phyloP scores from a whole-genome alignment of 2,888 invertebrate species.

The Rapana venosa region DNA sequence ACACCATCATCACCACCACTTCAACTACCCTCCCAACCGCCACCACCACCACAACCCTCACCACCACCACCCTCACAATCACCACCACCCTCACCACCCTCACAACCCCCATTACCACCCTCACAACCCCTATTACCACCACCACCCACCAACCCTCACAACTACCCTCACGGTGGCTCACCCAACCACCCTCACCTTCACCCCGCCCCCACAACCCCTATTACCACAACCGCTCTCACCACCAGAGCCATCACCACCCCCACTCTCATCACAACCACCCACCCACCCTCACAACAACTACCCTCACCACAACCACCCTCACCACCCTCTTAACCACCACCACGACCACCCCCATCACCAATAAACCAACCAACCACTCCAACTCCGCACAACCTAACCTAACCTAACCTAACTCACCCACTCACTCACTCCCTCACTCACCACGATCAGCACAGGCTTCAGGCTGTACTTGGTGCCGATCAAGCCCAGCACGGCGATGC shows the following conservation, averaged over 20 bases:
- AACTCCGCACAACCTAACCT: neutral
- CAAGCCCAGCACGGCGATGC: constrained; percentile 45
- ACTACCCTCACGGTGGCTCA: too few relatives aligned
- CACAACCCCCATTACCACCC: too few relatives aligned
- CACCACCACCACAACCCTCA: too few relatives aligned
- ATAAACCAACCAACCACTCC: neutral
- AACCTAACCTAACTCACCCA: neutral
- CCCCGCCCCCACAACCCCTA: neutral
- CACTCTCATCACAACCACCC: neutral
- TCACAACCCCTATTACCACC: too few relatives aligned
- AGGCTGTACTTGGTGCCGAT: constrained; percentile 43
- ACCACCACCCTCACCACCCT: too few relatives aligned
- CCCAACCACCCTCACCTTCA: too few relatives aligned
- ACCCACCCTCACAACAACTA: neutral
- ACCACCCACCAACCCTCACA: too few relatives aligned
- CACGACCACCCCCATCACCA: neutral
- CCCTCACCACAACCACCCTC: neutral
- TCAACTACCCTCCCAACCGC: too few relatives aligned
- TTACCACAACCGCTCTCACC: too few relatives aligned
- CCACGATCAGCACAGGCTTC: constrained; percentile 47
- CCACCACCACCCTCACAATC: too few relatives aligned
- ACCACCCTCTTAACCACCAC: neutral
- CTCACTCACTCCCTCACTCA: constrained; percentile 16
- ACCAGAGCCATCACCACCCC: neutral
- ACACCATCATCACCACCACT: too few relatives aligned